Evolutionary conservation across 2,113 vertebrate species (phyloP).

Genomic region (Sinocyclocheilus grahami): DNA sequence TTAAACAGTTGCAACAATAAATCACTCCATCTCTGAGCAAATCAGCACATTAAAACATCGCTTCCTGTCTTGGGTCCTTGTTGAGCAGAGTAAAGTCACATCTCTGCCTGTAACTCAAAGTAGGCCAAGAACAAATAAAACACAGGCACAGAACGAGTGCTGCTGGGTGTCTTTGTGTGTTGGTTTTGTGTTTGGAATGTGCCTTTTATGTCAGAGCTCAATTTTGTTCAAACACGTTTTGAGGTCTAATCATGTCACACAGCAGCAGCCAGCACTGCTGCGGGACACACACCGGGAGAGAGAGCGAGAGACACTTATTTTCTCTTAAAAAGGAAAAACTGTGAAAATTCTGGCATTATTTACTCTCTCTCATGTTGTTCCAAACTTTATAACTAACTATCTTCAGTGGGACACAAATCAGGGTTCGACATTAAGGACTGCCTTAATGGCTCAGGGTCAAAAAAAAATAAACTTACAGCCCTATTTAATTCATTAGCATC

Average conservation of each 20-base stretch:
- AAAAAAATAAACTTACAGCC: too few species aligned
- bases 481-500: too few species aligned
- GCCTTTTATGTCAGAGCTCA: not conserved
- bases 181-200: not conserved
- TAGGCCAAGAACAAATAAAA: constrained; percentile 50
- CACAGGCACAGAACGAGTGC: not conserved
- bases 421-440: too few species aligned
- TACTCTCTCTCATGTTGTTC: not conserved
- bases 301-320: not conserved
- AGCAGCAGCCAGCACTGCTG: not conserved
- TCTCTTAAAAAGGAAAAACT: not conserved
- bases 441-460: too few species aligned
- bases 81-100: not conserved
- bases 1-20: not conserved
- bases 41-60: not conserved
- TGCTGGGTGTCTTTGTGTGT: not conserved
- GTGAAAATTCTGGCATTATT: not conserved
- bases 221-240: constrained; percentile 19
- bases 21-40: not conserved
- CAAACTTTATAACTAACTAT: too few species aligned
- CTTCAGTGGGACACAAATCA: too few species aligned
- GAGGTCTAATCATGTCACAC: not conserved
- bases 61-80: constrained; percentile 10
- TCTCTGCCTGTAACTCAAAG: constrained; percentile 27
- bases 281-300: too few species aligned